Conservation (phyloP, 2,113 vertebrate genomes). For the Oceanites oceanicus region DNA sequence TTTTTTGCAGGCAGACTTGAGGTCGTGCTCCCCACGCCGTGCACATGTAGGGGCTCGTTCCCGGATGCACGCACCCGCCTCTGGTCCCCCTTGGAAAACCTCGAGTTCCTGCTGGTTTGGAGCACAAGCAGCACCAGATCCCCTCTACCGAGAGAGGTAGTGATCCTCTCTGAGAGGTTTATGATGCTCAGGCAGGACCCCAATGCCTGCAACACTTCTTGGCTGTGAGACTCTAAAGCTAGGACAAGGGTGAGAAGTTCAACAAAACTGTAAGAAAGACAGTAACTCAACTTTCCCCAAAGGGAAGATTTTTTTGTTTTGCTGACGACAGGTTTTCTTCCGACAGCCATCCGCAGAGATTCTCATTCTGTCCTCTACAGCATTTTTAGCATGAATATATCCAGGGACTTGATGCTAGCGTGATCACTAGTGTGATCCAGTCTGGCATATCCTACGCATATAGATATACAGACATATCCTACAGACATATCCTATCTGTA, state of each 20-base stretch:
- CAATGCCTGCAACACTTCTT: not conserved
- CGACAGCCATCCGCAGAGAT: not conserved
- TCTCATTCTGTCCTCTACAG: not conserved
- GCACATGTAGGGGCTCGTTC: not conserved
- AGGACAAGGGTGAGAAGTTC: not conserved
- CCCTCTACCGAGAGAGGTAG: not conserved
- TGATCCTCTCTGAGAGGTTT: not conserved
- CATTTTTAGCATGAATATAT: not conserved
- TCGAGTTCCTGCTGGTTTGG: not conserved
- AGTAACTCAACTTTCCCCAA: not conserved
- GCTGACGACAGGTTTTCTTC: not conserved
- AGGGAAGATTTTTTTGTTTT: not conserved
- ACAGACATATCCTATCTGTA: not conserved
- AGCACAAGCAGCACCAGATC: not conserved
- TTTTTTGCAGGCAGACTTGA: not conserved
- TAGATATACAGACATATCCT: not conserved
- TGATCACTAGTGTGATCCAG: not conserved
- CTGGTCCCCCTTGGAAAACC: not conserved
- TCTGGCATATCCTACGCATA: not conserved
- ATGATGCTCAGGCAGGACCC: not conserved
- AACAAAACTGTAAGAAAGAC: not conserved
- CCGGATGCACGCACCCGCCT: rapidly evolving
- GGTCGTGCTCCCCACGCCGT: not conserved
- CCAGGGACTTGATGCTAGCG: not conserved
- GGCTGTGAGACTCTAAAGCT: not conserved